phyloP scores from a whole-genome alignment of 2,797 vertebrate genomes.

The Takifugu rubripes region DNA sequence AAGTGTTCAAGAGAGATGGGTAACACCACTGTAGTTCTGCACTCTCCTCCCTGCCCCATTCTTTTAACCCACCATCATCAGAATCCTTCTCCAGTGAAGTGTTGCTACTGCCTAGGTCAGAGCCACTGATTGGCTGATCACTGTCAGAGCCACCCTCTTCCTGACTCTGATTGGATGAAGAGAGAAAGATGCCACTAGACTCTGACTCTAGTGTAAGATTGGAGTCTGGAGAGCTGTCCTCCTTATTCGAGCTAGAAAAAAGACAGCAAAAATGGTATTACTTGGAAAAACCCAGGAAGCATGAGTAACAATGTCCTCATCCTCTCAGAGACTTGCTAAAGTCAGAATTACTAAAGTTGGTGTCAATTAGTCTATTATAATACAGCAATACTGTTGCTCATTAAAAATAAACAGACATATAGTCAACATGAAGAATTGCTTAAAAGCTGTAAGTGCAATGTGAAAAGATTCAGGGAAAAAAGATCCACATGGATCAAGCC shows the following conservation, averaged over 20 bases:
- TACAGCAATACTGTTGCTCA: no score
- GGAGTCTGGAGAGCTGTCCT: conserved; percentile 77
- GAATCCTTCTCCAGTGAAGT: conserved; percentile 69
- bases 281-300: neutral
- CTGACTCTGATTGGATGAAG: conserved; percentile 74
- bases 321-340: no score
- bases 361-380: no score
- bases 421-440: no score
- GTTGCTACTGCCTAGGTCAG: conserved; percentile 69
- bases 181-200: conserved; percentile 76
- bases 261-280: conserved; percentile 22
- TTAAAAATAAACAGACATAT: no score
- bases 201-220: conserved; percentile 75
- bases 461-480: no score
- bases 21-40: conserved; percentile 70
- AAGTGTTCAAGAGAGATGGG: conserved; percentile 60
- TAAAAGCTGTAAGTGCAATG: no score
- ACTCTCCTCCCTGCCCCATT: conserved; percentile 71
- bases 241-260: conserved; percentile 62
- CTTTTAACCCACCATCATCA: conserved; percentile 62
- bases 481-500: no score
- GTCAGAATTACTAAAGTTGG: no score
- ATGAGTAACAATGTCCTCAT: no score
- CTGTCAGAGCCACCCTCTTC: conserved; percentile 72
- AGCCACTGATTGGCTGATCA: conserved; percentile 70